These are phyloP conservation scores for Oxyruncus cristatus DNA, from an alignment of 2,113 vertebrate species.

Conservation along the genomic window DNA sequence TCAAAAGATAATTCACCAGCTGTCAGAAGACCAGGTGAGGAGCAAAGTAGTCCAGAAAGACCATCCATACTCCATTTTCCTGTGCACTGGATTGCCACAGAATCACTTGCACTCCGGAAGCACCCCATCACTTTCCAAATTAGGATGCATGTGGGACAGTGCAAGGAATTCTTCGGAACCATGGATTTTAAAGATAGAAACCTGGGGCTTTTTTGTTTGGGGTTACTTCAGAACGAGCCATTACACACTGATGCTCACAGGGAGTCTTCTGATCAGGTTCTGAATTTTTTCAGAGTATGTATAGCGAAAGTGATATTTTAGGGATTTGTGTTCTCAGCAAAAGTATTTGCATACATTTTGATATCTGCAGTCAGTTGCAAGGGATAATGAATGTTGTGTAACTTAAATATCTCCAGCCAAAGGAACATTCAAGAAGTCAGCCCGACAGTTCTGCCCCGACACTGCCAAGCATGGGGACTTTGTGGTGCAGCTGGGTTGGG, in stretches of 20 bases:
- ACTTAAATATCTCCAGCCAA: background rate
- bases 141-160: background rate
- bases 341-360: background rate
- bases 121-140: background rate
- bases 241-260: background rate
- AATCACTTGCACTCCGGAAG: background rate
- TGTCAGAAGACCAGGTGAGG: constrained; percentile 28
- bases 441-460: background rate
- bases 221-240: background rate
- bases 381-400: background rate
- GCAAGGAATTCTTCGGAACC: background rate
- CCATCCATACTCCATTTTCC: background rate
- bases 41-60: constrained; percentile 37
- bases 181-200: background rate
- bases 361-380: background rate
- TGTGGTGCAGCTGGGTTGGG: constrained; percentile 25
- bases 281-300: background rate
- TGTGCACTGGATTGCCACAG: background rate
- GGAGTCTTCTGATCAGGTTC: background rate
- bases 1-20: constrained; percentile 63
- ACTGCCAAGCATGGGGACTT: background rate
- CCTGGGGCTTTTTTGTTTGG: background rate
- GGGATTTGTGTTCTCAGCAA: background rate
- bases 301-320: background rate
- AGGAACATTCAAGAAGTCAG: background rate